phyloP scores from a whole-genome alignment of 2,797 vertebrate genomes.

The Naso thynnoides region DNA sequence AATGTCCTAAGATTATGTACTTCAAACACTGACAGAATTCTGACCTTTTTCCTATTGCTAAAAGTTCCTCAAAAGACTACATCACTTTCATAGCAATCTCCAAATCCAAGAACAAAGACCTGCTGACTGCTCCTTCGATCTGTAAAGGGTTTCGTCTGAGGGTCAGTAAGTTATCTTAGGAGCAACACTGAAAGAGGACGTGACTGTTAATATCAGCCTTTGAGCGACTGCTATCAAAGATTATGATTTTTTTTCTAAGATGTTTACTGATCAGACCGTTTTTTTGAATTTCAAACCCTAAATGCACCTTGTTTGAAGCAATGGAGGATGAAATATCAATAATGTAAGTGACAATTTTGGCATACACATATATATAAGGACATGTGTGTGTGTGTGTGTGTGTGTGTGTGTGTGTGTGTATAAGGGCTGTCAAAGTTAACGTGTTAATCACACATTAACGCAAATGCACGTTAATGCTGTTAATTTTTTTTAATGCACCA shows the following conservation, averaged over 20 bases:
- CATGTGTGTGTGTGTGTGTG: too few relatives aligned
- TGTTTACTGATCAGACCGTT: conserved; percentile 7
- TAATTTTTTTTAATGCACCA: too few relatives aligned
- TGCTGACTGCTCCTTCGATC: conserved; percentile 22
- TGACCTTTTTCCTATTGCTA: conserved; percentile 11
- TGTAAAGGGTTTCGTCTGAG: conserved; percentile 13
- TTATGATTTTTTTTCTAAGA: conserved; percentile 8
- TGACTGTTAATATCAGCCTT: conserved; percentile 23
- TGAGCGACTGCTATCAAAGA: conserved; percentile 17
- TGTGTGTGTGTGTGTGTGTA: too few relatives aligned
- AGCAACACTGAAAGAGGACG: conserved; percentile 20
- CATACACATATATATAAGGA: too few relatives aligned
- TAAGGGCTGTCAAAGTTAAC: too few relatives aligned
- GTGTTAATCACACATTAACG: too few relatives aligned
- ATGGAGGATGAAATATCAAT: neutral
- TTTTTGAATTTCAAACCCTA: neutral
- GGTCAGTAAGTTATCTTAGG: conserved; percentile 25
- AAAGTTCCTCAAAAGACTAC: conserved; percentile 8
- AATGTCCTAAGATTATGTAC: conserved; percentile 1
- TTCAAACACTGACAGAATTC: conserved; percentile 4
- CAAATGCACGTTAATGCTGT: too few relatives aligned
- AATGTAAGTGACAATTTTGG: neutral
- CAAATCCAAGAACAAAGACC: conserved; percentile 30
- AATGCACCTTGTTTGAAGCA: neutral
- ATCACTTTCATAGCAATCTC: conserved; percentile 17